Conservation (phyloP, 1,140 invertebrate species). For the Lethrus apterus region DNA sequence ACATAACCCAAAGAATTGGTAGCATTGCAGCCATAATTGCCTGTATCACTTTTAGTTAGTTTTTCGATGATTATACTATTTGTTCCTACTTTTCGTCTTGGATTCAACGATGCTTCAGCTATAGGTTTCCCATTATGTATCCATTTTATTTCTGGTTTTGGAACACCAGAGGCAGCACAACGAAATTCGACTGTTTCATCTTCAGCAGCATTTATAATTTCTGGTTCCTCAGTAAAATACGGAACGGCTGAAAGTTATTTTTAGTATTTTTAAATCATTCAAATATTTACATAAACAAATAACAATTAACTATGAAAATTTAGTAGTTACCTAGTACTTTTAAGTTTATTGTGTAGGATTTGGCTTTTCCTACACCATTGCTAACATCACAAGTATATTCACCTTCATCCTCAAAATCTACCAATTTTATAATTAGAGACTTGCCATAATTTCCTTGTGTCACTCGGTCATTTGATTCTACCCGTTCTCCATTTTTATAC, state of each 20-base stretch:
- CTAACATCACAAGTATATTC: conserved; percentile 84
- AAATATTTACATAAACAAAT: conserved; percentile 1
- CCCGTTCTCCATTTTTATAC: conserved; percentile 66
- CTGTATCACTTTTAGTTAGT: conserved; percentile 83
- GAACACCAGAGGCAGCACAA: conserved; percentile 82
- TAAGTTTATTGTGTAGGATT: conserved; percentile 77
- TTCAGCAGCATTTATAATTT: conserved; percentile 82
- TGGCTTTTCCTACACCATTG: conserved; percentile 78
- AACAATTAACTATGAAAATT: no score
- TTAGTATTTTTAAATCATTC: conserved; percentile 23
- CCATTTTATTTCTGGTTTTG: conserved; percentile 89
- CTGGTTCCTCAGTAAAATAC: conserved; percentile 88
- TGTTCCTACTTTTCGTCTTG: conserved; percentile 56
- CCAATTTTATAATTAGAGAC: conserved; percentile 77
- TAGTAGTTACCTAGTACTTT: conserved; percentile 59
- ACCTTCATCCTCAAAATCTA: conserved; percentile 80
- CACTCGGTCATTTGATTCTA: conserved; percentile 65
- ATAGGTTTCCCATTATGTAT: conserved; percentile 93
- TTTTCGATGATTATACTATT: conserved; percentile 78
- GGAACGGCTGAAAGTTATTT: conserved; percentile 60
- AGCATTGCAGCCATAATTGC: conserved; percentile 98
- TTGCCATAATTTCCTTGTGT: conserved; percentile 87
- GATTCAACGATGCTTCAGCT: conserved; percentile 64
- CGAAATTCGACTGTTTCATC: conserved; percentile 81
- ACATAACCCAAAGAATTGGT: conserved; percentile 97